Base-by-base conservation (phyloP, 1,140 invertebrate species). In the Drosophila subobscura region DNA sequence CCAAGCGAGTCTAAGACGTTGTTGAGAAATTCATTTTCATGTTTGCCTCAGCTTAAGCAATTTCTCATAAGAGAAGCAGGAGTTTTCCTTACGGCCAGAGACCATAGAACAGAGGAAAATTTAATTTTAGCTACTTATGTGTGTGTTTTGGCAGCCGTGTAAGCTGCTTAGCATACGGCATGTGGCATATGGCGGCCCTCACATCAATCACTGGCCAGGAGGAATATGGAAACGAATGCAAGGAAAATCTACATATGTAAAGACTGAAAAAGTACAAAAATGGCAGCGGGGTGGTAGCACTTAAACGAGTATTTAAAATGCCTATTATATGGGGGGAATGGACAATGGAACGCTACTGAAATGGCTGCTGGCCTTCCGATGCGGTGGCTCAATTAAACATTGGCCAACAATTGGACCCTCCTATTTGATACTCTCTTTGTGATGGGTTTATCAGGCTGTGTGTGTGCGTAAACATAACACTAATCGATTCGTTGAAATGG, bases 11-110 rank as follows among this genome's bases (percentile, higher is more conserved):
- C 33, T 37, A 37, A 37, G 33, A 37, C 33, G 33, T 56, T 76
- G 83, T 70, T 88, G 83, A 88, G 88, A 88, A 88, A 88, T 88
- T 83, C 71, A 88, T 88, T 88, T 77, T 83, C 84, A 77, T 88
- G 83, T 88, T 83, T 33, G 20, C 64, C 72, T 66, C 75, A 76
- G 83, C 83, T 88, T 78, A 67, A 79, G 79, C 77, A 79, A 88
- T 88, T 88, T 88, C 86, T 88, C 84, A 83, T 83, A 83, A 79
- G 77, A 20, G 57, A 76, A 77, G 70, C 77, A 63, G 33, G 33
- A 51, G 59, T 79, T 72, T 63, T 59, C 50, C 59, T 29, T 57
- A 57, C 44, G 41, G 27, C 40, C 52, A 40, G 12, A 42, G 16
- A 56, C 7, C 51, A 74, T 25, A 58, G 49, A 74, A 66, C 74